Evolutionary conservation across 2,888 invertebrate species (phyloP).

Genomic region (Plebejus anna): DNA sequence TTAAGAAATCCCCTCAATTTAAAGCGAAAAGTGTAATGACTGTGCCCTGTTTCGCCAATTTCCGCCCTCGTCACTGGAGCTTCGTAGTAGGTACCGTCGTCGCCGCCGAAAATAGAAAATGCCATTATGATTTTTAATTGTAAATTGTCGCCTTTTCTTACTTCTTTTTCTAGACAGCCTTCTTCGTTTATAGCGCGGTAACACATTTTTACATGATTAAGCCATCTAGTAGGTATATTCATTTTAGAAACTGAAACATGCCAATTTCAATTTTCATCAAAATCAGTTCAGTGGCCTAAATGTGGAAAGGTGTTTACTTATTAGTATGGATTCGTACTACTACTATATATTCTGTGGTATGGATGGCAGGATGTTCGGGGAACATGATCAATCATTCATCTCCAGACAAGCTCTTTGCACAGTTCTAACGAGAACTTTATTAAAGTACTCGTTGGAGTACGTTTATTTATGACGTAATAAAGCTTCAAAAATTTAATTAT

Average conservation of each 20-base stretch:
- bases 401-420: not conserved
- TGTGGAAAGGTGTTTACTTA: too few species aligned
- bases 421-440: constrained; percentile 8
- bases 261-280: not conserved
- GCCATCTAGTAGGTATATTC: too few species aligned
- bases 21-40: constrained; percentile 75
- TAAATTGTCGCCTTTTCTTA: not conserved
- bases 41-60: constrained; percentile 71
- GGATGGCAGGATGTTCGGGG: not conserved
- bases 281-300: too few species aligned
- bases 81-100: constrained; percentile 39
- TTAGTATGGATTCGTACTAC: too few species aligned
- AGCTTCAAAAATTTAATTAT: not conserved
- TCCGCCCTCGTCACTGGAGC: constrained; percentile 58
- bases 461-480: constrained; percentile 13
- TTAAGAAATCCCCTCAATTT: constrained; percentile 78
- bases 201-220: too few species aligned
- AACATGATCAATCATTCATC: constrained; percentile 21
- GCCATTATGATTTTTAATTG: constrained; percentile 41
- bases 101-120: constrained; percentile 69
- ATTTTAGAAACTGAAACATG: too few species aligned
- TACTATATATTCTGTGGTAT: too few species aligned
- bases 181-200: too few species aligned
- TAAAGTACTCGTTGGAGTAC: not conserved
- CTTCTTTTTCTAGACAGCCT: too few species aligned